These are phyloP conservation scores for Columba janthina DNA, from an alignment of 2,113 vertebrate genomes.

Conservation along the genomic window DNA sequence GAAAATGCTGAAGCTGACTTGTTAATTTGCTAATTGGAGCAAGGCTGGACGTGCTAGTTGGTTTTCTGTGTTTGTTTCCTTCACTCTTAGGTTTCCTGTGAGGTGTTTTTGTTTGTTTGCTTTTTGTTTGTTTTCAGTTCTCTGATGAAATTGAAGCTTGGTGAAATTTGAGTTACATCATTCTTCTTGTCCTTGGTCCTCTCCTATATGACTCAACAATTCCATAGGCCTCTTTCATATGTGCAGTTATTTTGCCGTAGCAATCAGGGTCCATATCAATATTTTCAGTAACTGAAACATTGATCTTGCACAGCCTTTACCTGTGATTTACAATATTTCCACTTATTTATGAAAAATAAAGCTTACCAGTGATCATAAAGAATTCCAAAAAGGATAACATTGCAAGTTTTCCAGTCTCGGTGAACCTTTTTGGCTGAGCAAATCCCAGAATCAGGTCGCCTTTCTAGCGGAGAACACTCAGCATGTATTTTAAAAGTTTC, in stretches of 20 bases:
- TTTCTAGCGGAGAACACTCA: not conserved
- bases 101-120: not conserved
- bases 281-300: not conserved
- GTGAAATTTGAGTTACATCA: not conserved
- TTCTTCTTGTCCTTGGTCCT: not conserved
- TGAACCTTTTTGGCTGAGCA: not conserved
- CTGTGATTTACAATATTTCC: not conserved
- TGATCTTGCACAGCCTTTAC: not conserved
- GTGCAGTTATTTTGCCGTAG: fast-evolving
- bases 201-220: not conserved
- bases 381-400: not conserved
- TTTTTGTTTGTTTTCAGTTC: not conserved
- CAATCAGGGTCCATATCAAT: not conserved
- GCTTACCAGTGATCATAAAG: not conserved
- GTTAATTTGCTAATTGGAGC: not conserved
- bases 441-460: not conserved
- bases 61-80: not conserved
- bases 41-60: not conserved
- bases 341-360: not conserved
- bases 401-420: not conserved
- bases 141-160: not conserved
- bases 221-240: not conserved
- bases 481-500: not conserved
- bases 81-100: not conserved
- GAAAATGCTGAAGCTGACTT: not conserved